Evolutionary conservation across 2,888 invertebrate genomes (phyloP), one percentile per base, ranked within the genome.

Genomic region (Drosophila vallismaia): DNA sequence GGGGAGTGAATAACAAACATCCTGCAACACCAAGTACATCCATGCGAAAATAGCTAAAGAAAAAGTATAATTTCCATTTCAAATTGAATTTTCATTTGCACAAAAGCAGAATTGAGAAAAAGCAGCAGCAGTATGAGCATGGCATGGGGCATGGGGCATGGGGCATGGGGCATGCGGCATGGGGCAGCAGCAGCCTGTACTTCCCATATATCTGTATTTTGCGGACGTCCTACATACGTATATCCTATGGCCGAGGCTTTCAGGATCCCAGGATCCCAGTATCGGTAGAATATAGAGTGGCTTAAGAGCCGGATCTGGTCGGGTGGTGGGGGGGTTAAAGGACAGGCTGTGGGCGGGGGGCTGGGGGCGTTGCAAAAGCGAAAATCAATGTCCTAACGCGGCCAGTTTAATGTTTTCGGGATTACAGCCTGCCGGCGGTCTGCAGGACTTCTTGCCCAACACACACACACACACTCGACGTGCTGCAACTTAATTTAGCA

Each of bases 41-140:
- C 59, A 69, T 60, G 56, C 70, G 24, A 52, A 71, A 75, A 75
- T 70, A 72, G 51, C 69, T 49, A 38, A 51, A 56, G 55, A 52
- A 69, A 55, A 69, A 55, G 56, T 59, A 69, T 70, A 76, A 76
- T 76, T 76, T 76, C 75, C 75, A 76, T 73, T 70, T 76, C 55
- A 76, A 76, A 76, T 76, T 76, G 69, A 76, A 76, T 73, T 73
- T 76, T 76, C 75, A 76, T 76, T 76, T 73, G 74, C 66, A 69
- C 75, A 64, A 56, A 67, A 70, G 40, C 46, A 42, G 48, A 40
- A 36, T 29, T 24, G 45, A 46, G 45, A 9, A 55, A 57, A 33
- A 33, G 46, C 48, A 9, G 64, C 12, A 40, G 54, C 33, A 36
- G 44, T 26, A 26, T 12, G 12, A 38, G 7, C 38, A 6, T 0